phyloP scores from a whole-genome alignment of 2,888 invertebrate species.

The Rapana venosa region DNA sequence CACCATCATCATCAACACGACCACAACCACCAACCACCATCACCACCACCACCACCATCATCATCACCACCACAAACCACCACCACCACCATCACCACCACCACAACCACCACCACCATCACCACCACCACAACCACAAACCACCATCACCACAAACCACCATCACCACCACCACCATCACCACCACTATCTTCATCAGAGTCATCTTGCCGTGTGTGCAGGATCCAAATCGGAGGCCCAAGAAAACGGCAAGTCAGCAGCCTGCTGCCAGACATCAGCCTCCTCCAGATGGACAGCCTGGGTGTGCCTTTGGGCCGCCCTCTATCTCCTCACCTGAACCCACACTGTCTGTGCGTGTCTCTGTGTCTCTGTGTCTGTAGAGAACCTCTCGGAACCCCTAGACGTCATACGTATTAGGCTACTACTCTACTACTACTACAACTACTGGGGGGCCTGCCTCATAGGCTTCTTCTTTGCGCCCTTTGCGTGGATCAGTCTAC shows the following conservation, averaged over 20 bases:
- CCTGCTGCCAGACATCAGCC: too few species aligned
- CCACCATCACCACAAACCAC: background rate
- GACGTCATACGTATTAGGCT: background rate
- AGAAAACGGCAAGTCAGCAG: background rate
- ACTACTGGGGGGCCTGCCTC: background rate
- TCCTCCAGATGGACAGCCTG: background rate
- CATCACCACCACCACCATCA: background rate
- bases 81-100: background rate
- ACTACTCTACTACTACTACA: background rate
- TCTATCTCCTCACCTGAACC: slow-evolving; percentile 8
- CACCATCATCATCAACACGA: too few species aligned
- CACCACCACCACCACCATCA: background rate
- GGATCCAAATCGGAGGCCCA: background rate
- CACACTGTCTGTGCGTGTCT: background rate
- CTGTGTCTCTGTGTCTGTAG: background rate
- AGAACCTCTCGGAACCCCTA: background rate
- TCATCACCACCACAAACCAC: background rate
- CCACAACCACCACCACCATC: background rate
- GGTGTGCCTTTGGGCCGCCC: background rate
- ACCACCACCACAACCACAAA: background rate
- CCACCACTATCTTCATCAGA: too few species aligned
- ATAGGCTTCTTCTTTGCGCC: background rate
- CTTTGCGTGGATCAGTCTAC: background rate
- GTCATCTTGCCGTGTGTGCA: background rate
- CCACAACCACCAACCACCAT: too few species aligned